Conservation (phyloP, 2,888 invertebrate species). For the Erebia ligea region DNA sequence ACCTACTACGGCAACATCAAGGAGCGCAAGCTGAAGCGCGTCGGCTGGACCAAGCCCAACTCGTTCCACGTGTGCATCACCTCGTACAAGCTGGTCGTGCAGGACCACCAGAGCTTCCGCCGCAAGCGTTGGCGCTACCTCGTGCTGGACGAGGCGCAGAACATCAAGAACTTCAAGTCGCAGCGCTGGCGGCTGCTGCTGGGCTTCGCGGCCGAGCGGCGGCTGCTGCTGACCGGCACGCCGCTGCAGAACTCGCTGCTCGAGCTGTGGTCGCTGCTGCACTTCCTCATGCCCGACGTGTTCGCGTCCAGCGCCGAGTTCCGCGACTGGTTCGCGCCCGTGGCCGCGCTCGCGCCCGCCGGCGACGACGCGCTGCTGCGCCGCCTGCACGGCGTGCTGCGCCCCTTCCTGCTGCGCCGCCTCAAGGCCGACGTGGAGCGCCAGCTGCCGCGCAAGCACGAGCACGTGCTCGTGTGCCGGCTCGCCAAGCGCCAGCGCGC, state of each 20-base stretch:
- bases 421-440: constrained; percentile 98
- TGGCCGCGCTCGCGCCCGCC: constrained; percentile 83
- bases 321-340: constrained; percentile 99
- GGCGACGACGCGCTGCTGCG: constrained; percentile 55
- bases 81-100: constrained; percentile 98
- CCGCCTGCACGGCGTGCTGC: constrained; percentile 83
- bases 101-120: constrained; percentile 98
- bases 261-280: constrained; percentile 99
- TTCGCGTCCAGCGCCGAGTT: constrained; percentile 98
- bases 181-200: constrained; percentile 98
- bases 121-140: constrained; percentile 99
- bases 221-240: constrained; percentile 96
- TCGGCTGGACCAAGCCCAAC: constrained; percentile 99
- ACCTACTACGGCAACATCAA: constrained; percentile 99
- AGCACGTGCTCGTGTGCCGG: constrained; percentile 96
- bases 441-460: constrained; percentile 97
- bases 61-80: constrained; percentile 99
- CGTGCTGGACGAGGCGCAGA: constrained; percentile 99
- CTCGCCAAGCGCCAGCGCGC: constrained; percentile 97
- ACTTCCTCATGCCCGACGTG: constrained; percentile 98
- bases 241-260: constrained; percentile 97
- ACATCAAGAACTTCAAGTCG: constrained; percentile 99
- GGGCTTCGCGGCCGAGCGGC: constrained; percentile 96
- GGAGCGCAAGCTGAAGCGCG: constrained; percentile 95
- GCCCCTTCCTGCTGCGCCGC: constrained; percentile 96